These are phyloP conservation scores for Leptosomus discolor DNA, from an alignment of 2,113 vertebrate genomes.

Conservation along the genomic window DNA sequence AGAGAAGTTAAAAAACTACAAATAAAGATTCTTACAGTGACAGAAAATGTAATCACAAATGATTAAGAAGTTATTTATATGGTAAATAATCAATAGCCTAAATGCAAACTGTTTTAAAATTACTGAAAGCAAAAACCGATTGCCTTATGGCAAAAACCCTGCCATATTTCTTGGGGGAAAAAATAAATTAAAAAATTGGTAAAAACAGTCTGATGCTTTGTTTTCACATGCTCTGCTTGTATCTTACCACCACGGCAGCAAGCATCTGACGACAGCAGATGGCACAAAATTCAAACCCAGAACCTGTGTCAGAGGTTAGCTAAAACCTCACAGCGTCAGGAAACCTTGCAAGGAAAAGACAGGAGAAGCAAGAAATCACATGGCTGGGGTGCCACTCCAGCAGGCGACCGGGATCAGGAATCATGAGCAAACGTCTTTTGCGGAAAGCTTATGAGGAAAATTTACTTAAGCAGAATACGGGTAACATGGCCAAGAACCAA, in stretches of 20 bases:
- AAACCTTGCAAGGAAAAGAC: neutral
- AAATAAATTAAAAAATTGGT: neutral
- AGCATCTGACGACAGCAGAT: neutral
- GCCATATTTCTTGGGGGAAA: neutral
- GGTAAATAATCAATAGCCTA: neutral
- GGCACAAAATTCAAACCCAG: neutral
- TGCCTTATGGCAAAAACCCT: neutral
- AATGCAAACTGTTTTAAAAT: neutral
- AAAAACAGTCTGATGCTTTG: neutral
- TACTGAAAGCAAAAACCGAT: neutral
- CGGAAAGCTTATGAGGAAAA: neutral
- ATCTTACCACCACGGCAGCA: neutral
- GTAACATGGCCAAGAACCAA: neutral
- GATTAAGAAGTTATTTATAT: neutral
- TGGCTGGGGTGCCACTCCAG: too few species aligned
- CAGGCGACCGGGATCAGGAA: neutral
- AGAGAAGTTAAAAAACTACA: neutral
- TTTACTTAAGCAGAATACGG: neutral
- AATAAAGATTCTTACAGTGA: neutral
- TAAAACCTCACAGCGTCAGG: neutral
- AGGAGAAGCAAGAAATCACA: neutral
- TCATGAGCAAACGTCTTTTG: neutral
- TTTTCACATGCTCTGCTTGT: neutral
- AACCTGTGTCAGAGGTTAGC: neutral
- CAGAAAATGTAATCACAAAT: neutral